Conservation (phyloP, 2,113 vertebrate species). For the Pelecanus crispus region DNA sequence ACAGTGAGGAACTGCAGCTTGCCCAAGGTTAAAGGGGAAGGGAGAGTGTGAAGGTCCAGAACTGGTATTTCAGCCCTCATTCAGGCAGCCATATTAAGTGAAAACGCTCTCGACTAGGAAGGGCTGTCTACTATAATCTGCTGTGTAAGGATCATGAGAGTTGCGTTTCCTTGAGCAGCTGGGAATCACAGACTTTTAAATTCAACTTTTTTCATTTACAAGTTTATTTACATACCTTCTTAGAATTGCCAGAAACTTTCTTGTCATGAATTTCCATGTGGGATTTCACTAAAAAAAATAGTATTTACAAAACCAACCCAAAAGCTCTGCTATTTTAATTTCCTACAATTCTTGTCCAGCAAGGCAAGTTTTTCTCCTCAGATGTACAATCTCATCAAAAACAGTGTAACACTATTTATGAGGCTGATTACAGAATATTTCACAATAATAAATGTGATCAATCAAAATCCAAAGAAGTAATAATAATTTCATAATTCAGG, state of each 20-base stretch:
- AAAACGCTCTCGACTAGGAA: neutral
- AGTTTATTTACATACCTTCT: neutral
- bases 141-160: neutral
- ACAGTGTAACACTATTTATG: neutral
- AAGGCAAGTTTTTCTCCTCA: neutral
- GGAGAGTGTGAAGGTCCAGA: neutral
- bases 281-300: neutral
- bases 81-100: neutral
- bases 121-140: neutral
- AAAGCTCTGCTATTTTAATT: neutral
- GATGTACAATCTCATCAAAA: neutral
- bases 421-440: neutral
- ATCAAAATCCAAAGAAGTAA: neutral
- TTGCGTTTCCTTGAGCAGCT: neutral
- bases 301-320: neutral
- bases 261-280: neutral
- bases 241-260: neutral
- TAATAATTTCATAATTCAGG: neutral
- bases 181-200: neutral
- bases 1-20: neutral
- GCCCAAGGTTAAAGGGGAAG: neutral
- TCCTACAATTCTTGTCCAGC: neutral
- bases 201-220: fast-evolving
- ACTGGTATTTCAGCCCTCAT: neutral
- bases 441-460: neutral